phyloP scores from a whole-genome alignment of 2,113 vertebrate species.

The Xiphophorus hellerii region DNA sequence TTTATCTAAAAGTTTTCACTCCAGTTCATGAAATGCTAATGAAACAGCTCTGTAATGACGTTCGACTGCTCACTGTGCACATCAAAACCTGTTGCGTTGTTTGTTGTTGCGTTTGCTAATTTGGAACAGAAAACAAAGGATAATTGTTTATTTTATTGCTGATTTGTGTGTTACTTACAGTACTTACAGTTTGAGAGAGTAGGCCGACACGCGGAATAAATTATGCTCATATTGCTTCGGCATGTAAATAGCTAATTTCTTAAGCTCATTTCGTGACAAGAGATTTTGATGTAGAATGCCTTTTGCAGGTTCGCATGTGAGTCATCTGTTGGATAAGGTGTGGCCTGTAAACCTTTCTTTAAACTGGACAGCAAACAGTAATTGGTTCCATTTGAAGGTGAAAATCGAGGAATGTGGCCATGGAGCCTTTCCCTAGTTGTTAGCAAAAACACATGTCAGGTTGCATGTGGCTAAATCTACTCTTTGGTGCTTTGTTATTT shows the following conservation, averaged over 20 bases:
- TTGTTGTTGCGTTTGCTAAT: constrained; percentile 8
- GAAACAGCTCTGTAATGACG: not conserved
- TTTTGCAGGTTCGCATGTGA: constrained; percentile 6
- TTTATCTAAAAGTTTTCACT: not conserved
- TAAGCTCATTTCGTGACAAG: constrained; percentile 9
- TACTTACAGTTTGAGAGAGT: constrained; percentile 22
- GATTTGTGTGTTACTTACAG: constrained; percentile 39
- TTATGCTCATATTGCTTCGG: constrained; percentile 19
- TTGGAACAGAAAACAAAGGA: constrained; percentile 36
- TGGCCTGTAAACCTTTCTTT: constrained; percentile 41
- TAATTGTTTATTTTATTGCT: constrained; percentile 18
- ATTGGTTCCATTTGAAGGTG: constrained; percentile 67
- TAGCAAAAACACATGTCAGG: constrained; percentile 67
- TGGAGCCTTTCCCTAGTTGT: constrained; percentile 52
- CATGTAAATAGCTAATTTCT: not conserved
- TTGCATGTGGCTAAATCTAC: constrained; percentile 63
- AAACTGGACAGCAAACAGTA: constrained; percentile 58
- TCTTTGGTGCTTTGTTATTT: constrained; percentile 66
- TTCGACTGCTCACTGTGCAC: constrained; percentile 13
- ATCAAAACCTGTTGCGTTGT: not conserved
- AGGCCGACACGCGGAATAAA: constrained; percentile 30
- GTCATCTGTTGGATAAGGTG: constrained; percentile 5
- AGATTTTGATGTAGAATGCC: not conserved
- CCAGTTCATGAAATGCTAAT: constrained; percentile 9
- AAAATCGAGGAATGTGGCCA: constrained; percentile 52